A percentile compares a stretch with the other conserved stretches of the same genome.
phyloP scores from a whole-genome alignment of 2,888 invertebrate species.

The Lutraria lutraria region DNA sequence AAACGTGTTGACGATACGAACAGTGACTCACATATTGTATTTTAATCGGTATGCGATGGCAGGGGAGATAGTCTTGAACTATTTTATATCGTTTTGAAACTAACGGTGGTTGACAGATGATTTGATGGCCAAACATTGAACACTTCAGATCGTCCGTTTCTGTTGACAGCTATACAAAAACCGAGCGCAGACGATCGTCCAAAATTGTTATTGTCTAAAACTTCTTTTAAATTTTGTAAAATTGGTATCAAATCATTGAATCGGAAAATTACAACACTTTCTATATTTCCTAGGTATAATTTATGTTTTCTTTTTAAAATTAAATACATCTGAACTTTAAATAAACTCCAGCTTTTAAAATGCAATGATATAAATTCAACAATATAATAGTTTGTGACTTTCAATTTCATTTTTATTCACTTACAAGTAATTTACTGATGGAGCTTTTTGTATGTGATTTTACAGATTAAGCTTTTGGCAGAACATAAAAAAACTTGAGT shows the following conservation, averaged over 20 bases:
- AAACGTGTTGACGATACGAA: neutral
- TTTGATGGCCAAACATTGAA: neutral
- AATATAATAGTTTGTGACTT: neutral
- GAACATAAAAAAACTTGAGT: no score
- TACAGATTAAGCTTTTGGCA: neutral
- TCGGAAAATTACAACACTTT: neutral
- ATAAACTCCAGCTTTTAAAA: neutral
- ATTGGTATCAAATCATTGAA: neutral
- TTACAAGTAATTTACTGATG: neutral
- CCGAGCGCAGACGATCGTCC: neutral
- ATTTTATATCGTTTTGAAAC: neutral
- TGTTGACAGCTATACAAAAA: slow-evolving; percentile 12
- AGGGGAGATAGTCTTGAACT: neutral
- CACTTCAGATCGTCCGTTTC: neutral
- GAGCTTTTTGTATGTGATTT: neutral
- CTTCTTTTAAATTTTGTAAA: neutral
- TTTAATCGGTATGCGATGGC: slow-evolving; percentile 17
- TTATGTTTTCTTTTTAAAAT: neutral
- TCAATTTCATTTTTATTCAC: slow-evolving; percentile 5
- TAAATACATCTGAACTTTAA: neutral
- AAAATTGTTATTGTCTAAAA: neutral
- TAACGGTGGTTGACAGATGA: slow-evolving; percentile 19
- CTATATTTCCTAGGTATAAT: neutral
- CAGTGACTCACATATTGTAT: slow-evolving; percentile 8
- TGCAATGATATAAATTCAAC: neutral